phyloP scores from a whole-genome alignment of 2,888 invertebrate genomes.

The Drosophila vallismaia region DNA sequence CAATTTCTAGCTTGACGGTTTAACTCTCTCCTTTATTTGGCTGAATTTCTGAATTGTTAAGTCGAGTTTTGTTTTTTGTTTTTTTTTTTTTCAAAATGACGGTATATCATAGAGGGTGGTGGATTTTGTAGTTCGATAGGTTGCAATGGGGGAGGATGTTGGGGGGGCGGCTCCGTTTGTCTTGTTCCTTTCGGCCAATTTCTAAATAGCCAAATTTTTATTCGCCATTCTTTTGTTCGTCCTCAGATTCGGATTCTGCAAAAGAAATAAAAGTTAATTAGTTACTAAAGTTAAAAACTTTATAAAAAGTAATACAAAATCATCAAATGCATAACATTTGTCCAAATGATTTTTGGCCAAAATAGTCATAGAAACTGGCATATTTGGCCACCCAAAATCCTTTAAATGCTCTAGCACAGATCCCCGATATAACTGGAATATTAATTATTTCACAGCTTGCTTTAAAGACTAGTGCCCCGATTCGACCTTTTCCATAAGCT shows the following conservation, averaged over 20 bases:
- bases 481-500: background rate
- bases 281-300: too few species aligned
- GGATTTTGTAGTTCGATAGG: constrained; percentile 25
- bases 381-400: constrained; percentile 79
- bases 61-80: constrained; percentile 35
- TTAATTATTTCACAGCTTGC: background rate
- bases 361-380: constrained; percentile 62
- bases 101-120: constrained; percentile 15
- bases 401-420: constrained; percentile 64
- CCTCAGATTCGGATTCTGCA: constrained; percentile 84
- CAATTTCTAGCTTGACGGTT: constrained; percentile 27
- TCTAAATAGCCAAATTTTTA: constrained; percentile 54
- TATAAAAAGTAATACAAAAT: too few species aligned
- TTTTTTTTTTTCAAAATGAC: constrained; percentile 17
- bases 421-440: background rate
- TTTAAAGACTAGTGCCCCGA: background rate
- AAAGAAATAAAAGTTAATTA: constrained; percentile 26
- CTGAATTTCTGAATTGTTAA: constrained; percentile 22
- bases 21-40: constrained; percentile 40
- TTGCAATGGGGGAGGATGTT: constrained; percentile 19
- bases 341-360: constrained; percentile 76
- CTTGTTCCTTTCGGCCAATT: constrained; percentile 22
- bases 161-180: constrained; percentile 37
- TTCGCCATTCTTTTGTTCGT: constrained; percentile 82
- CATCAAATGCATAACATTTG: background rate